Conservation (phyloP, 2,797 vertebrate genomes). For the Sebastes variabilis region DNA sequence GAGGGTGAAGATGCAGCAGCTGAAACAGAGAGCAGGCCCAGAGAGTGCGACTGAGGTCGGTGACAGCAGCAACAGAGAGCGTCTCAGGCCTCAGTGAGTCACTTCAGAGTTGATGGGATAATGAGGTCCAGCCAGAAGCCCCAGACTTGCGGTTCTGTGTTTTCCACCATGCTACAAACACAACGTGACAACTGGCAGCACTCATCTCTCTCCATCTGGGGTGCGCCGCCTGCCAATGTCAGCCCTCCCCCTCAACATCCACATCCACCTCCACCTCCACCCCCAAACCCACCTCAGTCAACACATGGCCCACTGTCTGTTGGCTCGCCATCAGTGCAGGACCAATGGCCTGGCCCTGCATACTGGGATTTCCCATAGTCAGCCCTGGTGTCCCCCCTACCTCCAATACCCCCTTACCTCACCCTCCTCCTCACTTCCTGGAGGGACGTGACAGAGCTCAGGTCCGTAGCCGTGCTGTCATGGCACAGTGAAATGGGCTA, state of each 20-base stretch:
- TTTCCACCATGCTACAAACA: constrained; percentile 54
- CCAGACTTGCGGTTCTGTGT: constrained; percentile 53
- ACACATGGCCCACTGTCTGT: constrained; percentile 31
- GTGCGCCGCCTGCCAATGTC: constrained; percentile 41
- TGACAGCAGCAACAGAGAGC: constrained; percentile 2
- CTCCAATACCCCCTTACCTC: neutral
- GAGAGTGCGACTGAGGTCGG: neutral
- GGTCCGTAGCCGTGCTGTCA: constrained; percentile 33
- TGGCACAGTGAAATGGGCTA: constrained; percentile 2
- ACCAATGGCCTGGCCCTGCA: constrained; percentile 19
- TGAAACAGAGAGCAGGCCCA: neutral
- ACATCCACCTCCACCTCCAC: neutral
- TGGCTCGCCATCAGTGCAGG: constrained; percentile 40
- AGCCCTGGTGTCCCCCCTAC: constrained; percentile 21
- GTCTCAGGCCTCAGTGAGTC: constrained; percentile 54
- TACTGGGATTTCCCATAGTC: constrained; percentile 35
- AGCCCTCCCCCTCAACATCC: neutral
- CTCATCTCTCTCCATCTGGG: constrained; percentile 52
- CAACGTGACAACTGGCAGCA: constrained; percentile 62
- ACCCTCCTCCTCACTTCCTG: neutral
- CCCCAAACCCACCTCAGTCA: constrained; percentile 40
- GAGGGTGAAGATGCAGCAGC: neutral
- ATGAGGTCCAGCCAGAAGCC: constrained; percentile 60
- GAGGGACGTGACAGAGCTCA: constrained; percentile 61
- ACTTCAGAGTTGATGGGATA: constrained; percentile 71